These are phyloP conservation scores for Drosophila lacicola DNA, from an alignment of 2,888 invertebrate genomes.

Conservation along the genomic window DNA sequence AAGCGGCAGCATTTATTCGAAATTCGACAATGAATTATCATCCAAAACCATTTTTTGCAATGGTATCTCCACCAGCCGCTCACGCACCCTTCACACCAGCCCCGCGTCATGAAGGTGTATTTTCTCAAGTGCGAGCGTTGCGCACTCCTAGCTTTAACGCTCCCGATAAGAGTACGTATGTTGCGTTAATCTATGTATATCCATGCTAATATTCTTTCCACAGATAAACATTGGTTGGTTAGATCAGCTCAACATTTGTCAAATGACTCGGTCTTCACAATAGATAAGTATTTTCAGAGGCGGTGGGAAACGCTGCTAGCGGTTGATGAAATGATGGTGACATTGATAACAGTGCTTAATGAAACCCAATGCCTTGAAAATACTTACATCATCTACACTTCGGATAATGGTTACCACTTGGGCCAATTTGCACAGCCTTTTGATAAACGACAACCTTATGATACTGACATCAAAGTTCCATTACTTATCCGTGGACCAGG, in stretches of 20 bases:
- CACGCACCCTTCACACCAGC: slow-evolving; percentile 95
- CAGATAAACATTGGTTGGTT: slow-evolving; percentile 95
- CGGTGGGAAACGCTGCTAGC: slow-evolving; percentile 93
- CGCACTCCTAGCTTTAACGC: slow-evolving; percentile 89
- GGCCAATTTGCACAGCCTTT: slow-evolving; percentile 95
- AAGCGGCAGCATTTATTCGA: slow-evolving; percentile 65
- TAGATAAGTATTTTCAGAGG: slow-evolving; percentile 90
- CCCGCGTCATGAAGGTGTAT: slow-evolving; percentile 88
- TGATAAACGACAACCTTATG: slow-evolving; percentile 96
- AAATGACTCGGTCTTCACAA: slow-evolving; percentile 86
- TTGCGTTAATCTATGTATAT: slow-evolving; percentile 7
- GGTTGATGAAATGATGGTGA: slow-evolving; percentile 93
- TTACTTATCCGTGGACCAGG: slow-evolving; percentile 91
- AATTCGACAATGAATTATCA: background rate
- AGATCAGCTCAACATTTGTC: slow-evolving; percentile 88
- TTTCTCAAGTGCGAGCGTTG: slow-evolving; percentile 87
- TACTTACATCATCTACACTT: slow-evolving; percentile 93
- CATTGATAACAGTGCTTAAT: slow-evolving; percentile 87
- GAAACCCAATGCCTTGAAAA: slow-evolving; percentile 87
- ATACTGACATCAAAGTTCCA: slow-evolving; percentile 94
- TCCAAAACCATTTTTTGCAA: slow-evolving; percentile 89
- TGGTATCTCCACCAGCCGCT: slow-evolving; percentile 94
- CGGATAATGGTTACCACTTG: slow-evolving; percentile 96
- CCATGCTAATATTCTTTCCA: slow-evolving; percentile 28
- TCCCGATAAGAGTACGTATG: slow-evolving; percentile 73